A percentile compares a stretch with the other conserved stretches of the same genome.
These are phyloP conservation scores for Sebastes reedi DNA, from an alignment of 2,797 vertebrate genomes.

Conservation along the genomic window DNA sequence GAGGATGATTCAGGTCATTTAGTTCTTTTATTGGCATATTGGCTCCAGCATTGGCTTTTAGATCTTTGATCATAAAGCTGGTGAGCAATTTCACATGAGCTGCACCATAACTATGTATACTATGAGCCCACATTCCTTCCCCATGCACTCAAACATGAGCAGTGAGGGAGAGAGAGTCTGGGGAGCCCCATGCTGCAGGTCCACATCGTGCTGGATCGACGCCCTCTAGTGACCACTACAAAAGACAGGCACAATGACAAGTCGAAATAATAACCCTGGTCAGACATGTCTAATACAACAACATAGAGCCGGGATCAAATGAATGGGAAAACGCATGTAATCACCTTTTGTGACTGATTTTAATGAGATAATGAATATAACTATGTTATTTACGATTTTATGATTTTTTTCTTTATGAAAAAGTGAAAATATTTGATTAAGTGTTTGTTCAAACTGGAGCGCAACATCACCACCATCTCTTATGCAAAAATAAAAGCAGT, in stretches of 20 bases:
- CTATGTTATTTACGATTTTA: background rate
- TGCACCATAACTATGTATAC: slow-evolving; percentile 32
- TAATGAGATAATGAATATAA: background rate
- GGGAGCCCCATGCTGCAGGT: slow-evolving; percentile 49
- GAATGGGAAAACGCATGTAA: background rate
- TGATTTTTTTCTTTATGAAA: background rate
- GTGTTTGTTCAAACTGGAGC: background rate
- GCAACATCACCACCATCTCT: background rate
- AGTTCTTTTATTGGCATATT: background rate
- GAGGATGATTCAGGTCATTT: slow-evolving; percentile 7
- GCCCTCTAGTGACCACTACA: slow-evolving; percentile 81
- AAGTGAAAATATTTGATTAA: background rate
- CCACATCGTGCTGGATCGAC: slow-evolving; percentile 72
- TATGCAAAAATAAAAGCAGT: background rate
- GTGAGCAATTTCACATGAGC: slow-evolving; percentile 51
- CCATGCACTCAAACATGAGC: slow-evolving; percentile 61
- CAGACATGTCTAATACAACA: background rate
- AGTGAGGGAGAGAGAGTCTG: slow-evolving; percentile 28
- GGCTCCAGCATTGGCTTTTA: background rate
- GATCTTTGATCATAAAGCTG: slow-evolving; percentile 28
- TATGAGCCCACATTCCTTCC: slow-evolving; percentile 57
- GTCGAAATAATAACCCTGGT: background rate
- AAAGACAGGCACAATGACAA: slow-evolving; percentile 49
- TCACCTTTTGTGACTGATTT: background rate
- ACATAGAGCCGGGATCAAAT: background rate